These are phyloP conservation scores for Acropora yongei DNA, from an alignment of 64 coral and sea anemone genomes.

Conservation along the genomic window DNA sequence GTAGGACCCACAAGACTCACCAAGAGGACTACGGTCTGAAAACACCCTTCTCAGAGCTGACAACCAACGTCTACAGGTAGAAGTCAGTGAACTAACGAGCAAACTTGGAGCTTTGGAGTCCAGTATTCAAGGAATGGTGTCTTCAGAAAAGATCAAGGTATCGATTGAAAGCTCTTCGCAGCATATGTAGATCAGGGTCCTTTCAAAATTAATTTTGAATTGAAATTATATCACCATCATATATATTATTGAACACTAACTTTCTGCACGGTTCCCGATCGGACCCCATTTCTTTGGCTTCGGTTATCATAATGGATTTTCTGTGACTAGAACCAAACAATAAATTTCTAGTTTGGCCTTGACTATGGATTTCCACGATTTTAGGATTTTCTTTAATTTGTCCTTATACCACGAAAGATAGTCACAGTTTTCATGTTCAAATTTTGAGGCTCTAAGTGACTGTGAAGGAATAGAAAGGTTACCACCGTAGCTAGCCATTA, in stretches of 20 bases:
- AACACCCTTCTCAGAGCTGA: conserved; percentile 66
- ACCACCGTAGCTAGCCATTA: too few relatives aligned
- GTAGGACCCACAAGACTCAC: conserved; percentile 70
- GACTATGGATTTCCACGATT: background rate
- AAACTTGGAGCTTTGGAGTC: conserved; percentile 75
- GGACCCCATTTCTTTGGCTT: too few relatives aligned
- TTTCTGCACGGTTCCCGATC: too few relatives aligned
- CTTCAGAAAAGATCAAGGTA: conserved; percentile 86
- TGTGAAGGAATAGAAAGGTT: too few relatives aligned
- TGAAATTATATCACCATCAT: too few relatives aligned
- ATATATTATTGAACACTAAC: too few relatives aligned
- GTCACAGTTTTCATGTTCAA: too few relatives aligned
- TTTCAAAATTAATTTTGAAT: too few relatives aligned
- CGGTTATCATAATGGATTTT: too few relatives aligned
- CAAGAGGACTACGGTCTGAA: conserved; percentile 65
- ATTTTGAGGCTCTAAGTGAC: too few relatives aligned
- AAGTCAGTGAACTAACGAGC: conserved; percentile 63
- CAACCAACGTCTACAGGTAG: conserved; percentile 63
- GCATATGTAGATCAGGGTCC: background rate
- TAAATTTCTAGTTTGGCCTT: background rate
- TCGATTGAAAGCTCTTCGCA: background rate
- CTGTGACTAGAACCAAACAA: too few relatives aligned
- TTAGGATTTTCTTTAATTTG: background rate
- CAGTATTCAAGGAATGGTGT: conserved; percentile 72
- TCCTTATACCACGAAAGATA: background rate